Evolutionary conservation across 2,113 vertebrate genomes (phyloP).

Genomic region (Butorides virescens): DNA sequence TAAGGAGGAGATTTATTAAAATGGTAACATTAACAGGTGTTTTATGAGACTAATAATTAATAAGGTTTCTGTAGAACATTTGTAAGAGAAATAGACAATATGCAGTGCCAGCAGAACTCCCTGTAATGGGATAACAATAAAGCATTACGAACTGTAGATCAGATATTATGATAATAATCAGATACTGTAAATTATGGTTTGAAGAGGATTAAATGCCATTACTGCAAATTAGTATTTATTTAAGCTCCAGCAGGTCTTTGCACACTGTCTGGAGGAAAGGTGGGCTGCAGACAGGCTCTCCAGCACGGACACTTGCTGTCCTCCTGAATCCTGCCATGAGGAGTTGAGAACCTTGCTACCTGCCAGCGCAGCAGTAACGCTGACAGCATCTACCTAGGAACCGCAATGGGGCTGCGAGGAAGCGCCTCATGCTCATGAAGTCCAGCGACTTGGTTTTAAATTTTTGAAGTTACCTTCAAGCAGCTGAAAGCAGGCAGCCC

Average conservation of each 20-base stretch:
- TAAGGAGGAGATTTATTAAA: conserved; percentile 70
- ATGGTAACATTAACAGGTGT: conserved; percentile 65
- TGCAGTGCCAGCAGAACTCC: conserved; percentile 48
- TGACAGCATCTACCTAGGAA: not conserved
- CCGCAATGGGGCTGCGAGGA: accelerated
- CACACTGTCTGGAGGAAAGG: not conserved
- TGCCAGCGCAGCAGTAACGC: not conserved
- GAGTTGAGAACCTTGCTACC: not conserved
- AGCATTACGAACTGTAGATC: conserved; percentile 52
- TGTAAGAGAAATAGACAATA: conserved; percentile 66
- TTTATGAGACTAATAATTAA: conserved; percentile 72
- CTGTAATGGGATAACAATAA: conserved; percentile 66
- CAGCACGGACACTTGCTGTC: not conserved
- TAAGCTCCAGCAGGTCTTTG: not conserved
- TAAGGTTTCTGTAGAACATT: conserved; percentile 67
- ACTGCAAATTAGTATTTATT: conserved; percentile 50
- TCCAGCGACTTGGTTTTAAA: not conserved
- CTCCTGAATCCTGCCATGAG: not conserved
- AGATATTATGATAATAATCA: conserved; percentile 52
- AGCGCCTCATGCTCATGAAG: not conserved
- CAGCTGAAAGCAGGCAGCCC: not conserved
- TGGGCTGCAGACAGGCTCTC: not conserved
- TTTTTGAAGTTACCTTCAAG: not conserved
- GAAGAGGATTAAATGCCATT: conserved; percentile 46
- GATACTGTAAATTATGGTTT: conserved; percentile 44